Base-by-base conservation (phyloP, 2,113 vertebrate species). In the Tupaia chinensis region DNA sequence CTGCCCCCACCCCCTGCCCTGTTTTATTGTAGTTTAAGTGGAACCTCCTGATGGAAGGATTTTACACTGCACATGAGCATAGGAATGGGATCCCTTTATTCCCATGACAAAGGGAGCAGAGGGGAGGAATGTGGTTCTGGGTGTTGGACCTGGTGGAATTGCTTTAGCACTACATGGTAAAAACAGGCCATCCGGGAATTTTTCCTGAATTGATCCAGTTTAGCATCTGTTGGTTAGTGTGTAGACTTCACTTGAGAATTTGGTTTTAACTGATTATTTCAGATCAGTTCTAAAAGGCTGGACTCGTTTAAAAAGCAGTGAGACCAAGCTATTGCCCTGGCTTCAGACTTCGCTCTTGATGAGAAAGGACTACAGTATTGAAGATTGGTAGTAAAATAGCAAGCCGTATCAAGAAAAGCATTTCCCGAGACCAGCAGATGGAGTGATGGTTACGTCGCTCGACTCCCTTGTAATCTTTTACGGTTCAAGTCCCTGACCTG, bases 51-150 rank as follows among this genome's bases (percentile, higher is more conserved):
- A 22, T 44, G 68, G 76, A 5, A 88, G 86, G 16, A 13, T 81
- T 95, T 97, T 77, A 89, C 63, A 87, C 93, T 60, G 81, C 19
- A 14, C 25, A 17, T 32, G 11, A 91, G 58, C 90, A 15, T 11
- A n/a, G 58, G n/a, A 78, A 58, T 11, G 32, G 32, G 63, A 54
- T n/a, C 58, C 25, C 81, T 94, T 87, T 78, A 74, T 73, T 93
- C 87, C 80, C 23, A 2, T 23, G 80, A 94, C 92, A 95, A 70
- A 87, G 76, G 76, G 23, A 61, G 86, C 93, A 69, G 65, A 68
- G 58, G 58, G 65, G 58, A 86, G 65, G 70, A 82, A 68, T 34
- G 79, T 4, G 29, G 74, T 34, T 12, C 29, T 14, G 32, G 87
- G 8, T 22, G 34, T 73, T 20, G 53, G 32, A 76, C 29, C 58